Base-by-base conservation (phyloP, 2,113 vertebrate genomes). In the Pelecanoides urinatrix region DNA sequence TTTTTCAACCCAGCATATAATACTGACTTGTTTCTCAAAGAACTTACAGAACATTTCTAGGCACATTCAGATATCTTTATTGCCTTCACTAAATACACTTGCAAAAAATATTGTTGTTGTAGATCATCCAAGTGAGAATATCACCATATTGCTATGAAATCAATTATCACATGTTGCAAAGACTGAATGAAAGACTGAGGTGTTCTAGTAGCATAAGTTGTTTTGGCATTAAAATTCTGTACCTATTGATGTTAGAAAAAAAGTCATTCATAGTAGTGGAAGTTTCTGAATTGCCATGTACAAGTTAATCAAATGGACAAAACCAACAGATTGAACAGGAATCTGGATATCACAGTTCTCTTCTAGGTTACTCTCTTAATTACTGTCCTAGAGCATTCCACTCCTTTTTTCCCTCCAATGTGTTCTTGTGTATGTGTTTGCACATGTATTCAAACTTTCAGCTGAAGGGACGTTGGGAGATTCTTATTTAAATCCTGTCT, bases 91-190 rank as follows among this genome's bases (percentile, higher is more conserved):
- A 82, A 92, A 96, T 79, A 84, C 58, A 86, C 73, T 96, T 66
- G 34, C 52, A 97, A 94, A 93, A 97, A 92, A 92, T 81, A 77
- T 92, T 97, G 90, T 74, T 94, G 72, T 86, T 95, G 95, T 91
- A 97, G 82, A 97, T 59, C 55, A 92, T 96, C 94, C 94, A 97
- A 97, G 85, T 93, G 85, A 97, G 92, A 98, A 94, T 94, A 94
- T 97, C 88, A 96, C 93, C 94, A 93, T 97, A 95, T 91, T 97
- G 94, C 89, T 95, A 87, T 86, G 88, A 93, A 96, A 97, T 96
- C 72, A 96, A 90, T 74, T 94, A 96, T 53, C 67, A 88, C 50
- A 75, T 79, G 66, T 70, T 94, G 50, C 40, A 94, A 94, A 96
- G 92, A 96, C 72, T 94, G 85, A 96, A 91, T 90, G 88, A 93